Conservation (phyloP, 2,888 invertebrate species). For the Arge pagana region DNA sequence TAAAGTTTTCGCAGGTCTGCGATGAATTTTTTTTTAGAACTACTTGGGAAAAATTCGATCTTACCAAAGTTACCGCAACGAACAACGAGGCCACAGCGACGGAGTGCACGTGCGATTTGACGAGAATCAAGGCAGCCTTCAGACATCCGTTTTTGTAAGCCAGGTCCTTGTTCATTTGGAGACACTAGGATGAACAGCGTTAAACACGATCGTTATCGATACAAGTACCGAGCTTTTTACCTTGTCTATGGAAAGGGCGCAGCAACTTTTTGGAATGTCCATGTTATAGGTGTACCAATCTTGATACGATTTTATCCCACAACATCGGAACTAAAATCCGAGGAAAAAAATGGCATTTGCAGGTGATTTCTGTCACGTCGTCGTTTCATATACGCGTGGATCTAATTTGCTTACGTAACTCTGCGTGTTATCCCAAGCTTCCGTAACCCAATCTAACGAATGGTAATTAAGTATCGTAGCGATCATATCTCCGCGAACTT, state of each 20-base stretch:
- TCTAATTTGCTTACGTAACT: conserved; percentile 36
- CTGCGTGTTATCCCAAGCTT: conserved; percentile 47
- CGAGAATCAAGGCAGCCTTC: conserved; percentile 34
- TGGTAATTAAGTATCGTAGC: conserved; percentile 38
- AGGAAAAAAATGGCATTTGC: not conserved
- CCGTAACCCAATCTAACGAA: conserved; percentile 35
- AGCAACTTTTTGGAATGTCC: conserved; percentile 44
- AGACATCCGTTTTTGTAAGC: conserved; percentile 43
- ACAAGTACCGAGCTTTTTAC: conserved; percentile 25
- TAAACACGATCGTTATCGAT: not conserved
- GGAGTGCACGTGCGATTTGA: conserved; percentile 42
- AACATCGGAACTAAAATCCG: conserved; percentile 38
- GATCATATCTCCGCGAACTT: conserved; percentile 40
- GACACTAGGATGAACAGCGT: conserved; percentile 34
- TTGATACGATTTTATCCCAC: conserved; percentile 41
- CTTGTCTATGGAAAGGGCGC: conserved; percentile 36
- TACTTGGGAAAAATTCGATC: conserved; percentile 7
- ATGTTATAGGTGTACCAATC: conserved; percentile 40
- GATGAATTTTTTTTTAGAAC: no score
- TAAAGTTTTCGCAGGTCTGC: no score
- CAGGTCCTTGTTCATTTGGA: conserved; percentile 37
- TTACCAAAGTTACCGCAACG: conserved; percentile 37
- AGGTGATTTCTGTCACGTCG: not conserved
- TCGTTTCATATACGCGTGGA: no score
- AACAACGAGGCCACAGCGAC: conserved; percentile 36